These are phyloP conservation scores for Anoncus sp. DNA, from an alignment of 2,888 invertebrate genomes.

Conservation along the genomic window DNA sequence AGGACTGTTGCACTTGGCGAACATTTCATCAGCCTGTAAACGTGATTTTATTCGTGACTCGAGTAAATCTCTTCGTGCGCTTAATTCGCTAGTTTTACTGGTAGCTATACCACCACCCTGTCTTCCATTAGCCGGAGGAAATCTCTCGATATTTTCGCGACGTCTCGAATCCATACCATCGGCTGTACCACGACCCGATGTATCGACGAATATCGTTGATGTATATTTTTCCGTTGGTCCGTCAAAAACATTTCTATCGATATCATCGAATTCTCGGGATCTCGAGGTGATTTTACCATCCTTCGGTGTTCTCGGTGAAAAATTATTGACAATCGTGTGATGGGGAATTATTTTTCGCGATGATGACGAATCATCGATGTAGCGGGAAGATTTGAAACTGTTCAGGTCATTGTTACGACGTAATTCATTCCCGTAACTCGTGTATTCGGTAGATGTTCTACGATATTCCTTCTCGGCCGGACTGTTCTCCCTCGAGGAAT, in stretches of 20 bases:
- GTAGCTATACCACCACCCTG: conserved; percentile 41
- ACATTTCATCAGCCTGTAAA: conserved; percentile 82
- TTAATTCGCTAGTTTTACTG: conserved; percentile 85
- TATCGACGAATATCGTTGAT: conserved; percentile 82
- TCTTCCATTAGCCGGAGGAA: not conserved
- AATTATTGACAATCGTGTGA: conserved; percentile 68
- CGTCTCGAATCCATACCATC: conserved; percentile 86
- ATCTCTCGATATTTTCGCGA: conserved; percentile 71
- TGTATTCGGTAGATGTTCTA: conserved; percentile 76
- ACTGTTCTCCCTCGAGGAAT: conserved; percentile 80
- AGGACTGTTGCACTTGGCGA: conserved; percentile 73
- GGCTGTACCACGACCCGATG: conserved; percentile 86
- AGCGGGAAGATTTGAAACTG: conserved; percentile 70
- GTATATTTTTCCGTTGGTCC: conserved; percentile 78
- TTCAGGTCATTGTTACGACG: conserved; percentile 79
- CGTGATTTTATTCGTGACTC: conserved; percentile 91
- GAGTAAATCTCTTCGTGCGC: conserved; percentile 89
- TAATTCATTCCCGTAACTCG: conserved; percentile 70
- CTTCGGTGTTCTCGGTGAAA: conserved; percentile 76
- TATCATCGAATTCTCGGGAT: conserved; percentile 79
- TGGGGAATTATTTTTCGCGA: conserved; percentile 62
- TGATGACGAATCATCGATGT: conserved; percentile 50
- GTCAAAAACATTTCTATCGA: conserved; percentile 73
- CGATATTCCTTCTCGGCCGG: conserved; percentile 81
- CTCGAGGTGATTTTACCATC: conserved; percentile 64